Evolutionary conservation across 1,140 invertebrate species (phyloP).

Genomic region (Alviniconcha marisindica): DNA sequence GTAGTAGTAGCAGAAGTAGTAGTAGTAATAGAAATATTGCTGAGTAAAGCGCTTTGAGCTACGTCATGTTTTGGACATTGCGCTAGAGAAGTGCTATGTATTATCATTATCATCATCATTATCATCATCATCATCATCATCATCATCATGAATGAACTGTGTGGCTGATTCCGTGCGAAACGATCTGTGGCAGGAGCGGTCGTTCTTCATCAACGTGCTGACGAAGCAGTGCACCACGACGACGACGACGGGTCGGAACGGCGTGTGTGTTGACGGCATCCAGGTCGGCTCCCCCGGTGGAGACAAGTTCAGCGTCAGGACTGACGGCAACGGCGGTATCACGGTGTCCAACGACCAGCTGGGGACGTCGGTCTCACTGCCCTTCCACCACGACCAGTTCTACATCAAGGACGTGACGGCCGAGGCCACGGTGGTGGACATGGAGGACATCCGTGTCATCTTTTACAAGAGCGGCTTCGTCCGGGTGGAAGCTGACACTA

Average conservation of each 20-base stretch:
- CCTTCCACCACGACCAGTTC: not conserved
- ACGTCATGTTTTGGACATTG: no score
- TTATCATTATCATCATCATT: no score
- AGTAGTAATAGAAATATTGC: no score
- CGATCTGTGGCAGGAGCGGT: not conserved
- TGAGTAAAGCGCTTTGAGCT: no score
- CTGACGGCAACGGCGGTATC: not conserved
- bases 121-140: no score
- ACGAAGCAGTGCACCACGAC: not conserved
- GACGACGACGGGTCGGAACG: not conserved
- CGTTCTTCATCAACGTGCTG: not conserved
- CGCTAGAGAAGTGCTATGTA: no score
- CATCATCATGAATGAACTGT: no score
- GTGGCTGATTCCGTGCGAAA: no score
- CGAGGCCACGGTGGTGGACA: not conserved
- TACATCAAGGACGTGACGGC: not conserved
- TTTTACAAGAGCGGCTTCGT: not conserved
- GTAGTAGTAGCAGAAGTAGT: no score
- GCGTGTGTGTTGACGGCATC: slow-evolving; percentile 30
- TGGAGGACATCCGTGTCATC: not conserved
- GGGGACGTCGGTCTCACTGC: not conserved
- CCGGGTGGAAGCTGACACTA: not conserved
- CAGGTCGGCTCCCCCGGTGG: not conserved
- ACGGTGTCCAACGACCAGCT: slow-evolving; percentile 36
- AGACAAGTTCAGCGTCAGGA: not conserved